Base-by-base conservation (phyloP, 2,888 invertebrate genomes). In the Athalia circularis region DNA sequence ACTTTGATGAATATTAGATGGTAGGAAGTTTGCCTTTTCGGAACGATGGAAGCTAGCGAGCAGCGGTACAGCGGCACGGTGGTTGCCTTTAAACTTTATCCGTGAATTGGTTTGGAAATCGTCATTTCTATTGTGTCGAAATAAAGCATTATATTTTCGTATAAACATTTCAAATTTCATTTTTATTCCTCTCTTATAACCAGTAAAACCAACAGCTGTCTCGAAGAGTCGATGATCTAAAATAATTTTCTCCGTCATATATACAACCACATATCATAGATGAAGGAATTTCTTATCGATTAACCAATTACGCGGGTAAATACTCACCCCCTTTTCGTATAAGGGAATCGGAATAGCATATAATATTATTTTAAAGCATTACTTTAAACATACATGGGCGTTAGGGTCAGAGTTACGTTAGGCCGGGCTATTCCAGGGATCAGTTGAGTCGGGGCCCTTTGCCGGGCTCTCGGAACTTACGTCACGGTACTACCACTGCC, bases 281-380 rank as follows among this genome's bases (percentile, higher is more conserved):
- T 47, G 68, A 2, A 29, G 29, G 64, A n/a, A 64, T 29, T 47
- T 52, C 7, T n/a, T 64, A 64, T 45, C 45, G 64, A 47, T 45
- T 64, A n/a, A 43, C 45, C 64, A n/a, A 64, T 64, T 47, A 64
- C 11, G 29, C 64, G 45, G 45, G 64, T 45, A 45, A 45, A n/a
- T 64, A 29, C 84, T 84, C 84, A 81, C 81, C 81, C 80, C 80
- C 78, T 78, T 80, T 72, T 65, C 64, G 65, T 59, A 76, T 75
- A 79, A 74, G 79, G 61, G 47, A 67, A 45, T 29, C 13, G 50
- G 52, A 76, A 75, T 77, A 77, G 65, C 75, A 76, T 76, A 65
- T 68, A 70, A 78, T 78, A 79, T 52, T 67, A 74, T 68, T 68
- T 77, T 72, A 68, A 74, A 65, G 65, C 78, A 72, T 67, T 54